Evolutionary conservation across 2,888 invertebrate species (phyloP), one percentile per base, ranked within the genome.

Genomic region (Volucella inanis): DNA sequence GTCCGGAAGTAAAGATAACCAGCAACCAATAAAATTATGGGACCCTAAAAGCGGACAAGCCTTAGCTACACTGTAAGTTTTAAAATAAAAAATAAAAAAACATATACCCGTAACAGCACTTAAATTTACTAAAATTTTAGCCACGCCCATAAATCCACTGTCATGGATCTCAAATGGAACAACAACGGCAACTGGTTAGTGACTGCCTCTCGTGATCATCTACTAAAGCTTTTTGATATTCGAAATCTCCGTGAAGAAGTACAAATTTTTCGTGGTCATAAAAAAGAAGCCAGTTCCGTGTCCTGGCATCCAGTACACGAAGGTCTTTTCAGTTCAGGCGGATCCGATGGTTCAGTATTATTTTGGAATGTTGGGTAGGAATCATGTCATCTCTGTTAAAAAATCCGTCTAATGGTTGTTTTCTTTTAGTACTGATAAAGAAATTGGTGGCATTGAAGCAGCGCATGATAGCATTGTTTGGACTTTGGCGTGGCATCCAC

Each of bases 91-190:
- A 6, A 54, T 10, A 10, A 31, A 55, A 31, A 22, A 55, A 31
- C 12, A 38, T 55, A 4, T 64, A 22, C 18, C 2, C 18, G 18
- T 22, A 12, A 62, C 12, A 8, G 0, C 10, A 47, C 11, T 41
- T 15, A 1, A 3, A 15, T 43, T 0, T 47, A 15, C 3, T 8
- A 74, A 11, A 38, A 0, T 84, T 72, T 11, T 88, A 96, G 96
- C 71, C 99, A 99, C 92, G 99, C 99, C 54, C 99, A 99, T 92
- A 99, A 99, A 93, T 98, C 98, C 72, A 99, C 99, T 39, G 99
- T 99, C 12, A 99, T 99, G 98, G 98, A 99, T 92, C 94, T 99
- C 38, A 97, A 98, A 92, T 99, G 99, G 99, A 99, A 99, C 93
- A 96, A 96, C 67, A 99, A 99, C 93, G 99, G 99, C 3, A 99